Evolutionary conservation across 2,888 invertebrate species (phyloP).

Genomic region (Ceraclea dissimilis): DNA sequence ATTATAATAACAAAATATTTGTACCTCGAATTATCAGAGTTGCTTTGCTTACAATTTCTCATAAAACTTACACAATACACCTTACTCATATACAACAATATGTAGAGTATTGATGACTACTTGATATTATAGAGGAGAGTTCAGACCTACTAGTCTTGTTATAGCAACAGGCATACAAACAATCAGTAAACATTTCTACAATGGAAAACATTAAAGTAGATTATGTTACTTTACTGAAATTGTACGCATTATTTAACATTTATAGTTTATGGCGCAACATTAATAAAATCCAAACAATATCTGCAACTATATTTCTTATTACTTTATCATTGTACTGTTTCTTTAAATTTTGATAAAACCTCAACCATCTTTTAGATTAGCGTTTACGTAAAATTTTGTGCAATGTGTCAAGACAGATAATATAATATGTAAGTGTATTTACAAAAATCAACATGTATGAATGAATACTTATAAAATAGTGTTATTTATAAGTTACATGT

Average conservation of each 20-base stretch:
- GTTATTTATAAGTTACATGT: too few relatives aligned
- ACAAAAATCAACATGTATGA: background rate
- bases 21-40: too few relatives aligned
- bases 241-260: background rate
- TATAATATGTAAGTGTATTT: too few relatives aligned
- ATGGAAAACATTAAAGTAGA: background rate
- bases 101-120: too few relatives aligned
- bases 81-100: too few relatives aligned
- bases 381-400: background rate
- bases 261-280: slow-evolving; percentile 24
- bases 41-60: too few relatives aligned
- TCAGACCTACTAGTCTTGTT: background rate
- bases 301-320: slow-evolving; percentile 6
- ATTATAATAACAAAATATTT: too few relatives aligned
- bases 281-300: slow-evolving; percentile 10
- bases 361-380: background rate
- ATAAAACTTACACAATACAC: too few relatives aligned
- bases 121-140: too few relatives aligned
- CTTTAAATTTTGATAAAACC: background rate
- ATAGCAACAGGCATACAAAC: background rate
- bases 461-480: background rate
- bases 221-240: background rate
- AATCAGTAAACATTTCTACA: background rate
- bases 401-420: background rate
- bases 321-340: background rate